These are phyloP conservation scores for Toxonevra muliebris DNA, from an alignment of 2,888 invertebrate species.

Conservation along the genomic window DNA sequence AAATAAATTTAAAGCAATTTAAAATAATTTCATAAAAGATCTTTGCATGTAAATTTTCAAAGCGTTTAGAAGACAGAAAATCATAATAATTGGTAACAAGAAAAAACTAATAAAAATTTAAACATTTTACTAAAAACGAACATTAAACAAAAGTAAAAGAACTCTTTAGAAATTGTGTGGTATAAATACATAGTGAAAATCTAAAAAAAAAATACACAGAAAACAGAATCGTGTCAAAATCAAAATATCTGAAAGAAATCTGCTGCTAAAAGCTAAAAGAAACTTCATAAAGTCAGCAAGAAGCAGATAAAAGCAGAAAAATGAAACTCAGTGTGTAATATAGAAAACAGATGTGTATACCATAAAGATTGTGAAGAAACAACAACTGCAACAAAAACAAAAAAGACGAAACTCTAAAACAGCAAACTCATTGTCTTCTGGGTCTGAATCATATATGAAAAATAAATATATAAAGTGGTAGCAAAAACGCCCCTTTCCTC, in stretches of 20 bases:
- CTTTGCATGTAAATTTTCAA: not conserved
- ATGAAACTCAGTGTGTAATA: not conserved
- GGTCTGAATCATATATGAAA: not conserved
- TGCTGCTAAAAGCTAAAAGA: too few species aligned
- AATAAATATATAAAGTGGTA: not conserved
- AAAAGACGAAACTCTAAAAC: not conserved
- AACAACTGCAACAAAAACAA: too few species aligned
- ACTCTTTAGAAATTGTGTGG: too few species aligned
- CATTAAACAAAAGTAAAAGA: too few species aligned
- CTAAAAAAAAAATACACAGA: too few species aligned
- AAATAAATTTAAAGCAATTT: slow-evolving; percentile 11
- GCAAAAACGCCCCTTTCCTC: not conserved
- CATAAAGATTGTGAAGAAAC: not conserved
- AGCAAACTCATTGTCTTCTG: not conserved
- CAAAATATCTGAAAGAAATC: too few species aligned
- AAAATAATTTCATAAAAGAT: not conserved
- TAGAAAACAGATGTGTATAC: not conserved
- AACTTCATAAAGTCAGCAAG: not conserved
- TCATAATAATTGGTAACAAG: slow-evolving; percentile 32
- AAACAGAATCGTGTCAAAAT: too few species aligned
- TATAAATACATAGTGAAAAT: too few species aligned
- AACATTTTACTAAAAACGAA: too few species aligned
- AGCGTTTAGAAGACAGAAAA: slow-evolving; percentile 36
- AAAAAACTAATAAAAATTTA: slow-evolving; percentile 19
- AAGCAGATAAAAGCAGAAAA: slow-evolving; percentile 19